Evolutionary conservation across 2,113 vertebrate species (phyloP), one percentile per base, ranked within the genome.

Genomic region (Catagonus wagneri): DNA sequence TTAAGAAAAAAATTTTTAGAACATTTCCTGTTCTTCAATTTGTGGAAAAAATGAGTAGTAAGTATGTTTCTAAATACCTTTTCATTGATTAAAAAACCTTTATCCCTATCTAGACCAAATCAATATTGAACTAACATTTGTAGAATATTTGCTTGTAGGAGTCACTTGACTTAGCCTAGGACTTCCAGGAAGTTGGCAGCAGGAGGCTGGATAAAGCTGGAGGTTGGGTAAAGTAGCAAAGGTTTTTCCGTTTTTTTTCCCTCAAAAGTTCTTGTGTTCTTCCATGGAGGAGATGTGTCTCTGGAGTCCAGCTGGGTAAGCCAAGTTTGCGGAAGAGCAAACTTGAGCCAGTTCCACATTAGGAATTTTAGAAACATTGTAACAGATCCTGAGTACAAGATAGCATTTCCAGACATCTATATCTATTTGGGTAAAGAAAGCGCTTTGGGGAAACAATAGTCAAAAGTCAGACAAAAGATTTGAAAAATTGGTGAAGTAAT

Each of bases 21-120:
- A 76, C 22, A 88, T 87, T 71, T 92, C 58, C n/a, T 94, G 25
- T 84, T 66, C 56, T 95, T 92, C 12, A 68, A 58, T 25, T 88
- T n/a, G 17, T 86, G 29, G 91, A 83, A 95, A 44, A 25, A 83
- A 84, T 66, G 66, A 89, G 32, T 88, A 56, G 32, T n/a, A 84
- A 89, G 50, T 71, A 29, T 32, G 7, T 92, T 94, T 92, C 56
- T 72, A 58, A 71, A 29, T 44, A 23, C 9, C 32, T 10, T 63
- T 86, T 76, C 76, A 83, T 63, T 69, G 52, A 93, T 71, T 54
- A 20, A 74, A 84, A 90, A 88, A 72, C 61, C 3, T 27, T 56
- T 56, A 61, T 56, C 19, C 61, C 36, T 93, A 50, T 86, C 27
- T 6, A 22, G 32, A 88, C 23, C 68, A 92, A 88, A 83, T 58